Evolutionary conservation across 2,113 vertebrate genomes (phyloP).

Genomic region (Pantherophis guttatus): DNA sequence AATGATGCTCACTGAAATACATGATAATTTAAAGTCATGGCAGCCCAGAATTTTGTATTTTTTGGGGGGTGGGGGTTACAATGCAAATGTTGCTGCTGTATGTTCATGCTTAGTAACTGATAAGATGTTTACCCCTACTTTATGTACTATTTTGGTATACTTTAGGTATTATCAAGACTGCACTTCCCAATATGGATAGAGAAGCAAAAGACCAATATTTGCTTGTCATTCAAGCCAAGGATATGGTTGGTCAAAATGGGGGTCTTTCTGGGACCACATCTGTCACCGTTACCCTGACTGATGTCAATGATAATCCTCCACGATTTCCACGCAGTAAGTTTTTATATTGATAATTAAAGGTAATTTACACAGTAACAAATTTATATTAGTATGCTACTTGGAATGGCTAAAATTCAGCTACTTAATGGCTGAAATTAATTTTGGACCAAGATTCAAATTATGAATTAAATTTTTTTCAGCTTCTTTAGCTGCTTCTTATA

Average conservation of each 20-base stretch:
- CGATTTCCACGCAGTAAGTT: slow-evolving; percentile 87
- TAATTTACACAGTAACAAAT: background rate
- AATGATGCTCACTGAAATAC: background rate
- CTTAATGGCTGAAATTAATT: background rate
- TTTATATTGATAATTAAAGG: background rate
- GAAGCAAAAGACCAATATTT: slow-evolving; percentile 95
- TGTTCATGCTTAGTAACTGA: background rate
- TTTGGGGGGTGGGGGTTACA: background rate
- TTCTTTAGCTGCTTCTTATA: background rate
- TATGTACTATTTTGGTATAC: slow-evolving; percentile 51
- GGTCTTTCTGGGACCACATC: slow-evolving; percentile 94
- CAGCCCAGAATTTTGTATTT: background rate
- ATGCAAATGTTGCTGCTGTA: accelerated
- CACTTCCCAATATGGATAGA: slow-evolving; percentile 94
- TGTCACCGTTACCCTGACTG: slow-evolving; percentile 90
- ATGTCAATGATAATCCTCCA: slow-evolving; percentile 95
- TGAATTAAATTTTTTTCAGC: background rate
- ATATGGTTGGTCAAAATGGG: slow-evolving; percentile 97
- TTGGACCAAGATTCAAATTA: background rate
- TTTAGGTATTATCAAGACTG: slow-evolving; percentile 92
- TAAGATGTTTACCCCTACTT: slow-evolving; percentile 16
- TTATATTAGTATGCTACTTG: background rate
- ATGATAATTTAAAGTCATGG: background rate
- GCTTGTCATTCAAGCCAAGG: slow-evolving; percentile 95
- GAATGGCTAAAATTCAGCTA: background rate